Conservation (phyloP, 1,140 invertebrate genomes). For the Diorhabda carinulata region DNA sequence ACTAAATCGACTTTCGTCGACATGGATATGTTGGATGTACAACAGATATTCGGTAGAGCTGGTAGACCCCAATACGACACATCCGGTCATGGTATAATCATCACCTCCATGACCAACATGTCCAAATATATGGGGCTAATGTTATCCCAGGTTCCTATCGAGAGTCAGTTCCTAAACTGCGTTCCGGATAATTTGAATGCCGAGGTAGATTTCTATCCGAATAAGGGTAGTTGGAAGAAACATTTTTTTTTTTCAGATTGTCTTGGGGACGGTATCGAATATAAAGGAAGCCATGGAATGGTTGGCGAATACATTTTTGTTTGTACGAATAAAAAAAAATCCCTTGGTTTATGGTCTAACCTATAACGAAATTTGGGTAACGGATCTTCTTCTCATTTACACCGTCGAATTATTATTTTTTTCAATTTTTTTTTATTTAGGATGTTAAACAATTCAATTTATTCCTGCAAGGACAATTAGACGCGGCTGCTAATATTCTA, state of each 20-base stretch:
- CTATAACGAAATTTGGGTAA: slow-evolving; percentile 36
- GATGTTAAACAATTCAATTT: slow-evolving; percentile 32
- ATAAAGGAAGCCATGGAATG: slow-evolving; percentile 95
- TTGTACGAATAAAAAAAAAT: slow-evolving; percentile 90
- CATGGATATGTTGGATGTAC: slow-evolving; percentile 93
- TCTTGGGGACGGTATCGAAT: slow-evolving; percentile 91
- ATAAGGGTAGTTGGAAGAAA: background rate
- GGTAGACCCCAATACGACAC: slow-evolving; percentile 92
- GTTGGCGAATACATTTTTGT: slow-evolving; percentile 96
- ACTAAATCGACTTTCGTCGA: slow-evolving; percentile 93
- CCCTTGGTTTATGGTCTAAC: slow-evolving; percentile 63
- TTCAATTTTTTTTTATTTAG: slow-evolving; percentile 17
- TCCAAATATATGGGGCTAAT: slow-evolving; percentile 91
- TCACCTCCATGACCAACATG: slow-evolving; percentile 90
- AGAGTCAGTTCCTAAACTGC: slow-evolving; percentile 91
- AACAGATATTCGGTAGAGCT: slow-evolving; percentile 99
- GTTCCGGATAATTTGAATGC: slow-evolving; percentile 97
- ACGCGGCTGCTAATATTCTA: slow-evolving; percentile 70
- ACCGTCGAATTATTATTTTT: background rate
- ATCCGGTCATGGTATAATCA: slow-evolving; percentile 92
- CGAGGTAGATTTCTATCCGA: slow-evolving; percentile 64
- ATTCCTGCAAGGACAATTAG: slow-evolving; percentile 33
- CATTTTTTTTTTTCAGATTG: slow-evolving; percentile 61
- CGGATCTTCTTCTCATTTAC: background rate
- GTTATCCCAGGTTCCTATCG: slow-evolving; percentile 96